phyloP scores from a whole-genome alignment of 2,797 vertebrate genomes.

The Acanthurus lineatus region DNA sequence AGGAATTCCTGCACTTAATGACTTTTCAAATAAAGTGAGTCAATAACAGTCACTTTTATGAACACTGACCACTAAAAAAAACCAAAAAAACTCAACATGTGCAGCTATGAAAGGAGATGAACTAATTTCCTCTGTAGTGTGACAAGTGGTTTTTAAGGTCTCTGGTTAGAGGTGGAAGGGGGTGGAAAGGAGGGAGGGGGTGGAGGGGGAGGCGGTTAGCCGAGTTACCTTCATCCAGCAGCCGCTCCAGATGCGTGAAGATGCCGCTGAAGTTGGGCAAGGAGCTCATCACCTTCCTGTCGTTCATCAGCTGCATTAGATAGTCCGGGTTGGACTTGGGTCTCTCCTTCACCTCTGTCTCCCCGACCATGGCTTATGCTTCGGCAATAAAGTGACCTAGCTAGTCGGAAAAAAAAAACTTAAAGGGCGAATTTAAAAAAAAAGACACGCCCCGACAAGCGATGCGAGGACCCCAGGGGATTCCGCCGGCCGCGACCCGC shows the following conservation, averaged over 20 bases:
- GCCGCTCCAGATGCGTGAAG: slow-evolving; percentile 90
- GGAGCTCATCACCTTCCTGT: slow-evolving; percentile 98
- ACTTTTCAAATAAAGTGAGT: slow-evolving; percentile 20
- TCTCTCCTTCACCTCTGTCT: slow-evolving; percentile 98
- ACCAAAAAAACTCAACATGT: not conserved
- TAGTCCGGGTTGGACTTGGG: slow-evolving; percentile 98
- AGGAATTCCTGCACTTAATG: slow-evolving; percentile 43
- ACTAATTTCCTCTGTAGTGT: not conserved
- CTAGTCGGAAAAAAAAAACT: slow-evolving; percentile 34
- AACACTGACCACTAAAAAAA: not conserved
- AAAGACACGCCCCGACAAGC: slow-evolving; percentile 42
- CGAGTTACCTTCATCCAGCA: slow-evolving; percentile 87
- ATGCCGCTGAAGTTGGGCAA: slow-evolving; percentile 99
- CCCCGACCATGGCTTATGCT: slow-evolving; percentile 86
- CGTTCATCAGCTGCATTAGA: slow-evolving; percentile 99
- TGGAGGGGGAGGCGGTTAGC: not conserved
- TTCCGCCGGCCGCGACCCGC: slow-evolving; percentile 61
- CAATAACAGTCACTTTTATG: slow-evolving; percentile 16
- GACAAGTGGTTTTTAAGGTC: slow-evolving; percentile 1
- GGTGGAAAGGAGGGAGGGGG: too few relatives aligned
- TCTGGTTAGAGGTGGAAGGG: not conserved
- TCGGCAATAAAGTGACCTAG: slow-evolving; percentile 36
- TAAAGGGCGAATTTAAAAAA: not conserved
- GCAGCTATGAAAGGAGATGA: not conserved
- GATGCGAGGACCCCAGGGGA: slow-evolving; percentile 60